Conservation (phyloP, 2,797 vertebrate genomes). For the Falco rusticolus region DNA sequence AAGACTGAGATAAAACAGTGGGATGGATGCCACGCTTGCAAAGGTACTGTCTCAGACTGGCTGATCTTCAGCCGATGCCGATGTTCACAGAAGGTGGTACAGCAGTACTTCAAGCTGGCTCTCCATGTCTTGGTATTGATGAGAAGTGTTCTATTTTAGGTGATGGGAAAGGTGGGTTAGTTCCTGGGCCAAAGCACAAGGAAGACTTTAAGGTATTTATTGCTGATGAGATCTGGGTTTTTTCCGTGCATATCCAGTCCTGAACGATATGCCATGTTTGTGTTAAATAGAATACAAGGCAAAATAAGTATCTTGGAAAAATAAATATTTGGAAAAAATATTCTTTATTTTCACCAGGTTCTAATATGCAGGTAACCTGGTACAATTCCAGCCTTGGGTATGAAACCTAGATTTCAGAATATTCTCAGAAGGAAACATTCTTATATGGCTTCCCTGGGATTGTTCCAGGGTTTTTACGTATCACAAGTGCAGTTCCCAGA, state of each 20-base stretch:
- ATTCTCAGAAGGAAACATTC: background rate
- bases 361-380: background rate
- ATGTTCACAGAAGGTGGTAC: background rate
- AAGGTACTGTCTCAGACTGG: background rate
- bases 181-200: background rate
- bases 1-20: background rate
- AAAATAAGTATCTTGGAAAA: background rate
- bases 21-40: background rate
- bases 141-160: background rate
- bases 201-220: background rate
- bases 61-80: background rate
- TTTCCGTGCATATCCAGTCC: no score
- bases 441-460: rapidly evolving
- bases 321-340: background rate
- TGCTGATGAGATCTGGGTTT: background rate
- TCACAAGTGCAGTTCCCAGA: background rate
- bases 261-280: background rate
- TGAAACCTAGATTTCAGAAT: background rate
- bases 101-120: background rate
- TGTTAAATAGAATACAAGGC: background rate
- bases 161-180: background rate
- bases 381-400: background rate
- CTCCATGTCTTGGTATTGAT: rapidly evolving
- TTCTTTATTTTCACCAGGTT: background rate
- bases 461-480: background rate